Percentiles rank a stretch among this genome's conserved stretches.
Conservation (phyloP, 2,113 vertebrate genomes). For the Cryptomyrus ogoouensis region DNA sequence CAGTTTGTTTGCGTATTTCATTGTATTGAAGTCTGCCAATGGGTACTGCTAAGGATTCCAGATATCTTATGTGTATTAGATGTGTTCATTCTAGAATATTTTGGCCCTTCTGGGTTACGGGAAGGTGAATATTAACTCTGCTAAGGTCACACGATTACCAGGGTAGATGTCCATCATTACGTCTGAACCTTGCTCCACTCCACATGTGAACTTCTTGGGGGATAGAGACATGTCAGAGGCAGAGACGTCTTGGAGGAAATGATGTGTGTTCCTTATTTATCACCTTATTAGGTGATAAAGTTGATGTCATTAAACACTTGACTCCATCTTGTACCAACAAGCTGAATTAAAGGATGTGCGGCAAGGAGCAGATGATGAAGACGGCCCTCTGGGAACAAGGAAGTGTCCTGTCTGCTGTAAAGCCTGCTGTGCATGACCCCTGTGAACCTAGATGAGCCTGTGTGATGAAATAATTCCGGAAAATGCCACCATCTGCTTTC, state of each 20-base stretch:
- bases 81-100: background rate
- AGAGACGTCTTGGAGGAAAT: background rate
- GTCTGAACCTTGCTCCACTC: background rate
- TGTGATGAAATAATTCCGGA: background rate
- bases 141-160: background rate
- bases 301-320: background rate
- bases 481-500: constrained; percentile 17
- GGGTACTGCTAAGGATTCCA: background rate
- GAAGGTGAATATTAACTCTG: background rate
- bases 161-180: background rate
- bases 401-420: background rate
- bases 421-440: background rate
- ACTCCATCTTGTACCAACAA: background rate
- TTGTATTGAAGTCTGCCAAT: background rate
- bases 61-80: background rate
- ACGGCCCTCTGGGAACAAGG: background rate
- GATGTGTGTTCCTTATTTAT: background rate
- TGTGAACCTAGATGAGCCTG: background rate
- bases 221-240: background rate
- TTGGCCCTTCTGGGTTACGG: background rate
- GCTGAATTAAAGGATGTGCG: background rate
- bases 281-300: background rate
- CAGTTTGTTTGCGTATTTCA: background rate
- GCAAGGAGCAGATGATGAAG: background rate
- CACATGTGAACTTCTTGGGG: background rate